Conservation (phyloP, 2,797 vertebrate genomes). For the Rhinichthys osculus region DNA sequence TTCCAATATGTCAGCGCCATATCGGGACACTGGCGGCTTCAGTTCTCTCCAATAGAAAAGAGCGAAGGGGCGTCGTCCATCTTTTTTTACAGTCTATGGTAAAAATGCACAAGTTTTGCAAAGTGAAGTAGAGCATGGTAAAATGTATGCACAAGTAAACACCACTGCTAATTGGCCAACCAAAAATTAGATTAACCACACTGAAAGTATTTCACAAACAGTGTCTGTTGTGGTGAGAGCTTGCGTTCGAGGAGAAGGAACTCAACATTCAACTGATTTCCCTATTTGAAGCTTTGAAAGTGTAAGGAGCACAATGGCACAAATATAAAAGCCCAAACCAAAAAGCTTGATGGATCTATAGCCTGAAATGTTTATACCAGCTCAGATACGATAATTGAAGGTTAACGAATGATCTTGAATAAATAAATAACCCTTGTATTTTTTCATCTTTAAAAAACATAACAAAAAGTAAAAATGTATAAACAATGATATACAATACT, state of each 20-base stretch:
- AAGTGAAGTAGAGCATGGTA: not conserved
- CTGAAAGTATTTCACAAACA: constrained; percentile 23
- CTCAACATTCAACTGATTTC: constrained; percentile 45
- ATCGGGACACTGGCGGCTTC: no score
- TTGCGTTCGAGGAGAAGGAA: constrained; percentile 1
- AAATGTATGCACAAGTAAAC: not conserved
- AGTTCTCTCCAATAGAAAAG: no score
- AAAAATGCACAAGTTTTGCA: not conserved
- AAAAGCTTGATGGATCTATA: not conserved
- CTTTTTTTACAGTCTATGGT: no score
- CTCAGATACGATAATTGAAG: not conserved
- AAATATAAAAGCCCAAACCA: not conserved
- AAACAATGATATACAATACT: not conserved
- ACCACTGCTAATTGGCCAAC: not conserved
- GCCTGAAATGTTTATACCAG: not conserved
- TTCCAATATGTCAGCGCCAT: no score
- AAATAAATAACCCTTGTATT: not conserved
- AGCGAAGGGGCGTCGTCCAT: no score
- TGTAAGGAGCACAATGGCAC: not conserved
- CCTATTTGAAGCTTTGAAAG: constrained; percentile 12
- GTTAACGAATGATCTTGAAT: not conserved
- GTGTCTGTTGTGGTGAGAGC: constrained; percentile 27
- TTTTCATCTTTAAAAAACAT: not conserved
- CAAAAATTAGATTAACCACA: constrained; percentile 35
- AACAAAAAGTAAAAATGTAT: not conserved